Base-by-base conservation (phyloP, 2,888 invertebrate species). In the Amphipoea lucens region DNA sequence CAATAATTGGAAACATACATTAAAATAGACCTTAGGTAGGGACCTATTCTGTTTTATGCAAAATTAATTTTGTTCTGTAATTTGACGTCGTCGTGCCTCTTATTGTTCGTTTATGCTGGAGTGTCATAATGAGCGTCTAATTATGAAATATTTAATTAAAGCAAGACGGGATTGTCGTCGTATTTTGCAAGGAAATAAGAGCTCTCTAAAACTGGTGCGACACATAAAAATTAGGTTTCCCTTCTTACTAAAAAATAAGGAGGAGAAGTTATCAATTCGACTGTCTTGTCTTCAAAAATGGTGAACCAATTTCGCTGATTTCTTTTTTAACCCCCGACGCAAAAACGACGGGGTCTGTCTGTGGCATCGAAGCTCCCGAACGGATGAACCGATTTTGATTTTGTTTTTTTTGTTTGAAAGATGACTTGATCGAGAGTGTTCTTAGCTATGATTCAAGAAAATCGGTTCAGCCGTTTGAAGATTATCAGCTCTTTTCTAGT, bases 71-170 rank as follows among this genome's bases (percentile, higher is more conserved):
- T 40, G 66, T 36, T 40, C 7, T 17, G 12, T 57, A 40, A 66
- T 17, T 57, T 48, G 4, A 0, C 2, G 11, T 23, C 2, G 11
- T 23, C 23, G 36, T n/a, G 54, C 57, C 60, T 36, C n/a, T 48
- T 74, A 42, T 60, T 42, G 45, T 54, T 65, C 23, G 9, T 54
- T 78, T 29, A 42, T 2, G 29, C 57, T 20, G 36, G 54, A 79
- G 79, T 79, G 40, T 78, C 45, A 29, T 42, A 78, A 78, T 57
- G 40, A 51, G 48, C 12, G 29, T 42, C 67, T 36, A 51, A 62
- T 79, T 62, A 68, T 51, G 14, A 62, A 60, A 67, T 29, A 60
- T 78, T 78, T 67, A 48, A 78, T 78, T 78, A 51, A 66, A 40
- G 23, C 7, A 67, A 14, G 57, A 36, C 20, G 45, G 42, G 7